Evolutionary conservation across 2,888 invertebrate species (phyloP), one percentile per base, ranked within the genome.

Genomic region (Lordiphosa andalusiaca): DNA sequence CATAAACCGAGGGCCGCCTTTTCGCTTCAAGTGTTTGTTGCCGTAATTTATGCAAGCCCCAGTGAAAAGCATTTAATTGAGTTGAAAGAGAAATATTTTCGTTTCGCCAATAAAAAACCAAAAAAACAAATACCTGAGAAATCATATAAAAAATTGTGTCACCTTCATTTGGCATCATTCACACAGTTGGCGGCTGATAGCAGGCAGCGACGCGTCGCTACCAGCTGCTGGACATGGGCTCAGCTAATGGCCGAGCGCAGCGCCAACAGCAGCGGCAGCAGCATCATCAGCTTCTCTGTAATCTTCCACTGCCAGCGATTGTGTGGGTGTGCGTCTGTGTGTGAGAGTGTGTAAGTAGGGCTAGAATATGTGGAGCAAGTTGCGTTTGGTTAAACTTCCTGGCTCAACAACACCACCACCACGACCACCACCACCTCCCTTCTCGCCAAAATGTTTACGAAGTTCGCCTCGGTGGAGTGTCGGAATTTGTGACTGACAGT

Each of bases 21-120:
- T 54, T 30, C 59, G 42, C 50, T 64, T 53, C 64, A 59, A 64
- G 50, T 66, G 71, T 72, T 76, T 77, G 3, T 19, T 71, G 77
- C 9, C 30, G 3, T 78, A 78, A 78, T 78, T 78, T 78, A 78
- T 78, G 77, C 77, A 73, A 72, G 44, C 74, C 74, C 61, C 67
- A 78, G 77, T 72, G 73, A 74, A 80, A 78, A 77, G 77, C 77
- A 78, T 78, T 78, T 80, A 80, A 78, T 78, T 78, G 80, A 73
- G 80, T 80, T 25, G 7, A 25, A 25, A 25, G 44, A 62, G 60
- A 54, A 74, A 61, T 80, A 74, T 74, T 74, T 42, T 42, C 25
- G 30, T 13, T 25, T 12, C 10, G 40, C 37, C 39, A 36, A 46
- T 37, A 25, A 16, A 16, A n/a, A n/a, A n/a, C 3, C 19, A 2